These are phyloP conservation scores for Notothenia coriiceps DNA, from an alignment of 2,113 vertebrate genomes.

Conservation along the genomic window DNA sequence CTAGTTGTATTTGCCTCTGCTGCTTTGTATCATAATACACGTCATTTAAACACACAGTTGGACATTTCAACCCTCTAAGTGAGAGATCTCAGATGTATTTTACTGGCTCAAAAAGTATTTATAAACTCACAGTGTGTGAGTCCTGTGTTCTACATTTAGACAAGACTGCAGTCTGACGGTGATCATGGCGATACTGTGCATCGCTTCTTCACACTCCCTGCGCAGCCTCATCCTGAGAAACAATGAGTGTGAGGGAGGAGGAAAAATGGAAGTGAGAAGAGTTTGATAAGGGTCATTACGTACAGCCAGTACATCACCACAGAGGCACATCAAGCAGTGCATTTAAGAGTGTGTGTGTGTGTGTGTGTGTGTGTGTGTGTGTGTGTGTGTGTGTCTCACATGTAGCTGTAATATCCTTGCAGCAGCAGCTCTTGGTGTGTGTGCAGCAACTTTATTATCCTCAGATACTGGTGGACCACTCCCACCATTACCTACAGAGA, in stretches of 20 bases:
- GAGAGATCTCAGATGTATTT: neutral
- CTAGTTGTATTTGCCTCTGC: neutral
- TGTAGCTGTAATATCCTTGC: conserved; percentile 88
- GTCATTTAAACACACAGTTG: neutral
- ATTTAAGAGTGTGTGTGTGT: conserved; percentile 16
- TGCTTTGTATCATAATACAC: neutral
- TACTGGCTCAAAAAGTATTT: neutral
- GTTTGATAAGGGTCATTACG: neutral
- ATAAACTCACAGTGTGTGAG: conserved; percentile 81
- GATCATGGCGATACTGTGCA: conserved; percentile 83
- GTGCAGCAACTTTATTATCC: conserved; percentile 80
- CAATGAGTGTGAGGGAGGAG: conserved; percentile 14
- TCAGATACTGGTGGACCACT: conserved; percentile 89
- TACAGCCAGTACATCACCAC: neutral
- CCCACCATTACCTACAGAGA: conserved; percentile 84
- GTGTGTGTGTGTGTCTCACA: conserved; percentile 82
- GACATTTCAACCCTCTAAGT: neutral
- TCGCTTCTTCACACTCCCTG: conserved; percentile 75
- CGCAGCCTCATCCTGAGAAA: conserved; percentile 83
- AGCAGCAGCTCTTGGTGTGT: conserved; percentile 84
- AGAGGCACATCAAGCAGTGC: neutral
- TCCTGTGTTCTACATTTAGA: conserved; percentile 76
- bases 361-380: conserved; percentile 40
- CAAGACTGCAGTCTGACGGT: conserved; percentile 81
- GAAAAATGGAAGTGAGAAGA: neutral